A percentile compares a stretch with the other conserved stretches of the same genome.
phyloP scores from a whole-genome alignment of 2,797 vertebrate genomes.

The Danio kyathit region DNA sequence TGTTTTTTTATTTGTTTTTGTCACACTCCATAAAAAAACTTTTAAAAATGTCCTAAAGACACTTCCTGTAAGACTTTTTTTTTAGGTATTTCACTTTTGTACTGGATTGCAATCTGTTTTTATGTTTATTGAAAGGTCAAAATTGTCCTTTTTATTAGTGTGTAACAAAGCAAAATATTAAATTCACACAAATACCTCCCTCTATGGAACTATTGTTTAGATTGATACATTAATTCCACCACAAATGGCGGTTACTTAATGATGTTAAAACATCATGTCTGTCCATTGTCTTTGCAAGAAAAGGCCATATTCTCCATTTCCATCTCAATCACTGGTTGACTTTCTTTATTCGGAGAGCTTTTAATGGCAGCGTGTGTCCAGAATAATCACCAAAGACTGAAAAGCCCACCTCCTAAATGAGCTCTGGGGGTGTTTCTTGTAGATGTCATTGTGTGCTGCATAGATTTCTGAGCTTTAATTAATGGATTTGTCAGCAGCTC shows the following conservation, averaged over 20 bases:
- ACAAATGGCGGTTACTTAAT: background rate
- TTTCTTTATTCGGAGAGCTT: constrained; percentile 9
- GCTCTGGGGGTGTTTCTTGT: constrained; percentile 50
- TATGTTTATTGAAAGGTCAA: too few species aligned
- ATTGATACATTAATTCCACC: background rate
- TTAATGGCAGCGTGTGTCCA: constrained; percentile 52
- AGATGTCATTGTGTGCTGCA: constrained; percentile 62
- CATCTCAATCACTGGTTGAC: constrained; percentile 18
- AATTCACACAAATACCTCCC: background rate
- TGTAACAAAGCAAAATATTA: background rate
- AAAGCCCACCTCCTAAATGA: constrained; percentile 47
- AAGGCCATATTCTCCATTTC: constrained; percentile 12
- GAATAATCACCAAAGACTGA: constrained; percentile 52
- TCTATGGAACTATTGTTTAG: background rate
- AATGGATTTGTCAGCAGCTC: constrained; percentile 71
- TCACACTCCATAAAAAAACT: too few species aligned
- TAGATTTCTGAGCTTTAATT: constrained; percentile 71
- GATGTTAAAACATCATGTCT: background rate
- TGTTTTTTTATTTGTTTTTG: too few species aligned
- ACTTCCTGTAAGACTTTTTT: too few species aligned
- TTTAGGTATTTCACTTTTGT: too few species aligned
- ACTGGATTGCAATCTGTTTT: too few species aligned
- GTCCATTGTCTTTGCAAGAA: constrained; percentile 15
- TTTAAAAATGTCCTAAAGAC: too few species aligned
- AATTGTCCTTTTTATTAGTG: background rate